Conservation (phyloP, 1,140 invertebrate species). For the Ooceraea biroi region DNA sequence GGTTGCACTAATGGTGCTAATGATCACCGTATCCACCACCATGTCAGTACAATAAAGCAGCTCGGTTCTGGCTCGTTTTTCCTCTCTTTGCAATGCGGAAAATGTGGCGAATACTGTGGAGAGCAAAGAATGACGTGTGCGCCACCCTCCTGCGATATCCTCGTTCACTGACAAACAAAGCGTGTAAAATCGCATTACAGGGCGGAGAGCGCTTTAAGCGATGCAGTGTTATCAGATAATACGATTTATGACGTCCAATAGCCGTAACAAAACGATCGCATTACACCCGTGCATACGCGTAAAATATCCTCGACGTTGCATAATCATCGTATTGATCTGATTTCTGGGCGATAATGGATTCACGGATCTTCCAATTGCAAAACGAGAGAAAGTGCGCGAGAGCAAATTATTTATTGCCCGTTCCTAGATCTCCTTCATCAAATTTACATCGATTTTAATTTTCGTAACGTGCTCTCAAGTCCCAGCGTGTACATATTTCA, state of each 20-base stretch:
- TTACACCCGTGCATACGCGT: slow-evolving; percentile 3
- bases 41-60: slow-evolving; percentile 50
- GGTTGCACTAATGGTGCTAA: slow-evolving; percentile 52
- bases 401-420: too few species aligned
- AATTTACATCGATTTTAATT: neutral
- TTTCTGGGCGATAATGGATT: neutral
- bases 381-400: neutral
- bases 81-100: slow-evolving; percentile 15
- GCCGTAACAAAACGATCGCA: slow-evolving; percentile 34
- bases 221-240: slow-evolving; percentile 34
- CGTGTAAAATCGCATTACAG: slow-evolving; percentile 46
- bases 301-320: neutral
- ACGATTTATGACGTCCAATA: slow-evolving; percentile 43
- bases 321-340: neutral
- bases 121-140: slow-evolving; percentile 6
- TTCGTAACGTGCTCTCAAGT: neutral
- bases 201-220: slow-evolving; percentile 32
- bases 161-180: slow-evolving; percentile 34
- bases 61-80: slow-evolving; percentile 22
- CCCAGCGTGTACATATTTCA: neutral
- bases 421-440: too few species aligned
- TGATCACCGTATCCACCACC: slow-evolving; percentile 49
- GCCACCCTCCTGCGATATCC: slow-evolving; percentile 29
- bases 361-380: neutral
- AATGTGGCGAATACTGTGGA: slow-evolving; percentile 21